Conservation (phyloP, 1,140 invertebrate genomes). For the Proctacanthus coquilletti region DNA sequence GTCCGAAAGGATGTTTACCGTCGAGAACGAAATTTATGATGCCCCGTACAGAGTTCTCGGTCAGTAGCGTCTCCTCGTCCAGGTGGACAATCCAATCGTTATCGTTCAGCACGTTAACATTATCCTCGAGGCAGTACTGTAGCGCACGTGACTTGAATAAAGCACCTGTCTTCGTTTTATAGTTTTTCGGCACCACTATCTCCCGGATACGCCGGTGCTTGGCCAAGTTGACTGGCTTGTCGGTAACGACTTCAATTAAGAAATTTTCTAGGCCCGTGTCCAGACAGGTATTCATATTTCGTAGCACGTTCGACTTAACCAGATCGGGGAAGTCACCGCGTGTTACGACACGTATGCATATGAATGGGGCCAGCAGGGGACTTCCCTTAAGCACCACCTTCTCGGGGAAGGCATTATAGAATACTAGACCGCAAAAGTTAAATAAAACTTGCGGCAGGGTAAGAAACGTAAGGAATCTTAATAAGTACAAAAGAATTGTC, state of each 20-base stretch:
- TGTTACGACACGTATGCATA: slow-evolving; percentile 91
- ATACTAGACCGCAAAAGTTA: slow-evolving; percentile 78
- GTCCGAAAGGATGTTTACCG: slow-evolving; percentile 91
- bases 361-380: slow-evolving; percentile 81
- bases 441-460: slow-evolving; percentile 80
- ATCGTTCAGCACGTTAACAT: slow-evolving; percentile 73
- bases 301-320: slow-evolving; percentile 72
- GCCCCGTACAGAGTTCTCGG: slow-evolving; percentile 78
- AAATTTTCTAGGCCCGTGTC: slow-evolving; percentile 91
- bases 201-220: slow-evolving; percentile 60
- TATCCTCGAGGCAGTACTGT: slow-evolving; percentile 90
- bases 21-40: slow-evolving; percentile 93
- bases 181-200: slow-evolving; percentile 72
- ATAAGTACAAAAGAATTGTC: slow-evolving; percentile 56
- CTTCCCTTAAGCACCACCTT: slow-evolving; percentile 81
- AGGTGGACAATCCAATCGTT: slow-evolving; percentile 95
- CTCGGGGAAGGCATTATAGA: slow-evolving; percentile 91
- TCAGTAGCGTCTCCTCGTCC: slow-evolving; percentile 93
- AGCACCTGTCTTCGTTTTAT: slow-evolving; percentile 78
- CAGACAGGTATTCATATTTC: slow-evolving; percentile 80
- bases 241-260: slow-evolving; percentile 92
- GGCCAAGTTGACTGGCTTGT: slow-evolving; percentile 65
- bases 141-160: slow-evolving; percentile 90
- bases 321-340: slow-evolving; percentile 88
- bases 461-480: slow-evolving; percentile 70